A percentile compares a stretch with the other conserved stretches of the same genome.
These are phyloP conservation scores for Diplodus puntazzo DNA, from an alignment of 2,797 vertebrate species.

Conservation along the genomic window DNA sequence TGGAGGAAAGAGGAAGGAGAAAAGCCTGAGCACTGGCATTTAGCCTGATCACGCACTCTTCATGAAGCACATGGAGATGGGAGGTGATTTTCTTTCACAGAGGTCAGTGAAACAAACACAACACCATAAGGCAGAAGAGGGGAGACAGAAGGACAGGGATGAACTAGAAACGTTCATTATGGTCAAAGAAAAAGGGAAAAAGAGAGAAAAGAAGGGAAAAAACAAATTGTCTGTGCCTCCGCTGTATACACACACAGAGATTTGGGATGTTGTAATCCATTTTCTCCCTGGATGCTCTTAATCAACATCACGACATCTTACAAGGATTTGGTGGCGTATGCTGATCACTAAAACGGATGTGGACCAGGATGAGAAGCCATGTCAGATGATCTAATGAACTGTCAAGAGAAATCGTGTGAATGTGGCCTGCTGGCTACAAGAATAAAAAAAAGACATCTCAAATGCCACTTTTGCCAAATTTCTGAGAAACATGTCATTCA, in stretches of 20 bases:
- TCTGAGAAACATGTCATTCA: not conserved
- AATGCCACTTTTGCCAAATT: constrained; percentile 7
- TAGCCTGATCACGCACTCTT: constrained; percentile 75
- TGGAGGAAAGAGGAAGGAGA: constrained; percentile 75
- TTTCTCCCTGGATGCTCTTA: constrained; percentile 25
- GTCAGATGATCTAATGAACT: constrained; percentile 15
- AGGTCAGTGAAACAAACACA: constrained; percentile 69
- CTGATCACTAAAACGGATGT: constrained; percentile 11
- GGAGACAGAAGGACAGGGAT: not conserved
- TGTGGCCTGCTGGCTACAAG: not conserved
- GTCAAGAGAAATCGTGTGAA: constrained; percentile 22
- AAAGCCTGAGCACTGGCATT: constrained; percentile 71
- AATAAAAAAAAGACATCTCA: not conserved
- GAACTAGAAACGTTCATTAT: constrained; percentile 4
- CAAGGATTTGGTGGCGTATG: constrained; percentile 16
- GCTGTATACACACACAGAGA: constrained; percentile 11
- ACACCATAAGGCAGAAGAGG: constrained; percentile 31
- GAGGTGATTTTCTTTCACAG: constrained; percentile 69
- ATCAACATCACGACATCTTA: constrained; percentile 33
- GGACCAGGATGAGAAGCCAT: not conserved
- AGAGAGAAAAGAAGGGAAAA: not conserved
- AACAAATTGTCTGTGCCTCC: constrained; percentile 35
- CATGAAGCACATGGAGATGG: constrained; percentile 57
- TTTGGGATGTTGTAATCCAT: constrained; percentile 15
- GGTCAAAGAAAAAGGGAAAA: constrained; percentile 14